Conservation (phyloP, 2,113 vertebrate species). For the Lepus europaeus region DNA sequence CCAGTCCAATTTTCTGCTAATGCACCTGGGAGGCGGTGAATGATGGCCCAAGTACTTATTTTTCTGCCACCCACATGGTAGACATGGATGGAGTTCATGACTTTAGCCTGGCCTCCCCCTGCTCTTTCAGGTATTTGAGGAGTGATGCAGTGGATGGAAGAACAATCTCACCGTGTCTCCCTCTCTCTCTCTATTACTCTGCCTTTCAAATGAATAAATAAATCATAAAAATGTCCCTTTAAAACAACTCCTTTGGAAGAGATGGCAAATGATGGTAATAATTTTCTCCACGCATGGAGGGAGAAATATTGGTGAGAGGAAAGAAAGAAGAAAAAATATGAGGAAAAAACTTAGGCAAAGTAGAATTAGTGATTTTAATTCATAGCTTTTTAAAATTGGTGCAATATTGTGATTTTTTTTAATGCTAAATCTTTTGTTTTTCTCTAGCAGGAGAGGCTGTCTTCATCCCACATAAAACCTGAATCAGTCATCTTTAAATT, state of each 20-base stretch:
- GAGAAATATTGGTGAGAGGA: neutral
- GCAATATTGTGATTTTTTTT: slow-evolving; percentile 12
- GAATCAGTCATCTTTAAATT: neutral
- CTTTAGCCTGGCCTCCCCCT: too few relatives aligned
- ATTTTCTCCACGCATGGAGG: neutral
- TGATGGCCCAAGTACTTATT: too few relatives aligned
- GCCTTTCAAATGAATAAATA: too few relatives aligned
- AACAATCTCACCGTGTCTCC: too few relatives aligned
- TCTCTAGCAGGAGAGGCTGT: neutral
- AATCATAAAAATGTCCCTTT: neutral
- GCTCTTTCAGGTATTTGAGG: too few relatives aligned
- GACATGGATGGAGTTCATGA: too few relatives aligned
- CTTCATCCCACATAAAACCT: neutral
- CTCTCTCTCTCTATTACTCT: too few relatives aligned
- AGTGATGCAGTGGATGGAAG: too few relatives aligned
- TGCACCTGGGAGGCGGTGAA: too few relatives aligned
- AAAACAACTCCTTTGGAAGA: neutral
- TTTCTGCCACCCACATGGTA: too few relatives aligned
- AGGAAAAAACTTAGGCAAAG: neutral
- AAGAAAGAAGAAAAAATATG: neutral
- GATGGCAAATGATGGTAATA: neutral
- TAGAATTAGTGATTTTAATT: neutral
- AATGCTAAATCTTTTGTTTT: neutral
- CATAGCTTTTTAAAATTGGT: neutral
- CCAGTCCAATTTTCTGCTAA: too few relatives aligned